Evolutionary conservation across 2,888 invertebrate genomes (phyloP).

Genomic region (Brachylomia viminalis): DNA sequence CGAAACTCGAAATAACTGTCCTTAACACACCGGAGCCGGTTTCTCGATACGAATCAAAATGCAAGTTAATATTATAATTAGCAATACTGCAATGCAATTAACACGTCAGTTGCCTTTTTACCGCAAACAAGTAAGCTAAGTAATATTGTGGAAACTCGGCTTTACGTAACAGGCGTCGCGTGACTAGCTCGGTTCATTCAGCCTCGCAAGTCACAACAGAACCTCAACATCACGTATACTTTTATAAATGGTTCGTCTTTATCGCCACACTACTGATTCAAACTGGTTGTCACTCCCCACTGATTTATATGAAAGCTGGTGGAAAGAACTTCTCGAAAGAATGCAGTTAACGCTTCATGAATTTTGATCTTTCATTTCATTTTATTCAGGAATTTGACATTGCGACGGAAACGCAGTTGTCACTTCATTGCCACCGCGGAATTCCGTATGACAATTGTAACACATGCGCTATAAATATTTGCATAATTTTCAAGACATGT

Average conservation of each 20-base stretch:
- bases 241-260: slow-evolving; percentile 57
- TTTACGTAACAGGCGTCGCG: slow-evolving; percentile 86
- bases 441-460: slow-evolving; percentile 15
- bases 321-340: not conserved
- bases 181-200: slow-evolving; percentile 85
- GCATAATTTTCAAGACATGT: slow-evolving; percentile 7
- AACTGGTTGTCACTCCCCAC: slow-evolving; percentile 24
- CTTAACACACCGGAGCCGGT: slow-evolving; percentile 72
- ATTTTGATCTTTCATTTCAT: not conserved
- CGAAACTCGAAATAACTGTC: slow-evolving; percentile 68
- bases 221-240: slow-evolving; percentile 51
- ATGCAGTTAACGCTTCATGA: not conserved
- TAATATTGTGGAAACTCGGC: slow-evolving; percentile 79
- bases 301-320: slow-evolving; percentile 14
- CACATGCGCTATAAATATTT: slow-evolving; percentile 11
- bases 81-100: slow-evolving; percentile 86
- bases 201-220: slow-evolving; percentile 65
- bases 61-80: slow-evolving; percentile 81
- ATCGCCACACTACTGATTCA: slow-evolving; percentile 35
- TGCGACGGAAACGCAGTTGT: slow-evolving; percentile 1
- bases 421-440: not conserved
- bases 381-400: slow-evolving; percentile 18
- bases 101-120: slow-evolving; percentile 83
- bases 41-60: slow-evolving; percentile 77
- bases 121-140: slow-evolving; percentile 84